phyloP scores from a whole-genome alignment of 1,140 invertebrate species.

The Metaphire vulgaris region DNA sequence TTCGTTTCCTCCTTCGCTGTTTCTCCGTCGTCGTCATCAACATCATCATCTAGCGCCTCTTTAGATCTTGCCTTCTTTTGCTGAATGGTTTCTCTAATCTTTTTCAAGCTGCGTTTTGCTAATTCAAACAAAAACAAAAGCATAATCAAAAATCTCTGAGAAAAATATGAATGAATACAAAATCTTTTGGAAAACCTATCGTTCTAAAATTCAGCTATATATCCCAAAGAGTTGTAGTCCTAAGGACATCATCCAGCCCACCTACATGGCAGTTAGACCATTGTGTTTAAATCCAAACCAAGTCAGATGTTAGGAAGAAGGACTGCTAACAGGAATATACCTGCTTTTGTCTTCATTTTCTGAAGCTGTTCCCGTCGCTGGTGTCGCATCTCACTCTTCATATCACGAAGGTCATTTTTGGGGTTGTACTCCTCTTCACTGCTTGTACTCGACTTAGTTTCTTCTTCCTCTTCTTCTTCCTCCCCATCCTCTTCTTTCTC shows the following conservation, averaged over 20 bases:
- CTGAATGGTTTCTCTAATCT: constrained; percentile 19
- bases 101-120: constrained; percentile 17
- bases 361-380: constrained; percentile 15
- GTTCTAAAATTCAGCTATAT: not conserved
- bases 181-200: not conserved
- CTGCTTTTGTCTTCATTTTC: constrained; percentile 12
- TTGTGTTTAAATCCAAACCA: not conserved
- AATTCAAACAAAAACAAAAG: not conserved
- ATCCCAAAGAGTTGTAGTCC: not conserved
- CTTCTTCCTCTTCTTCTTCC: constrained; percentile 21
- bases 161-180: not conserved
- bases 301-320: not conserved
- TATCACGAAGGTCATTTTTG: constrained; percentile 4
- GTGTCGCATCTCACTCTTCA: constrained; percentile 11
- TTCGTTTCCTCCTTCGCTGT: constrained; percentile 16
- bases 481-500: constrained; percentile 20
- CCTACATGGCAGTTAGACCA: not conserved
- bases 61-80: constrained; percentile 13
- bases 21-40: constrained; percentile 28
- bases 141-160: not conserved
- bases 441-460: not conserved
- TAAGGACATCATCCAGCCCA: too few species aligned
- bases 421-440: constrained; percentile 17
- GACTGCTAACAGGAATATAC: not conserved
- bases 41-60: constrained; percentile 17